Conservation (phyloP, 2,113 vertebrate species). For the Actenoides hombroni region DNA sequence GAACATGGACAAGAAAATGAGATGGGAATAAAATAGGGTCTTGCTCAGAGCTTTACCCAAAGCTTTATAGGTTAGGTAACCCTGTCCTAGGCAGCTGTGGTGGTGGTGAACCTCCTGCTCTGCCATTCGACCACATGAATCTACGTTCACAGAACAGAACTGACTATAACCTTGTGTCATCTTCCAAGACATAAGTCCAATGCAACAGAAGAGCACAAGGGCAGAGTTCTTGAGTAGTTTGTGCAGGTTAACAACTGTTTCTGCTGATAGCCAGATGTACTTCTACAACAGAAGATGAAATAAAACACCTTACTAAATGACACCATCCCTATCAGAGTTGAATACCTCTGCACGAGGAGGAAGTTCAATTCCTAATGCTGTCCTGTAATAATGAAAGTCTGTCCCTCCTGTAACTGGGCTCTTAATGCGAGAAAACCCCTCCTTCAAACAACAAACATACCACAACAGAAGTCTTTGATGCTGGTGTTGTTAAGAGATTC, state of each 20-base stretch:
- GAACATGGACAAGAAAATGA: slow-evolving; percentile 36
- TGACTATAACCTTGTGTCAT: background rate
- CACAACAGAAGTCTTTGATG: slow-evolving; percentile 90
- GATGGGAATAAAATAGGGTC: background rate
- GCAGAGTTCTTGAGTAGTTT: background rate
- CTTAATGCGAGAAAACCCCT: background rate
- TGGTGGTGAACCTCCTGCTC: background rate
- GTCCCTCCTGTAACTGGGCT: background rate
- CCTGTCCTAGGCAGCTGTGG: background rate
- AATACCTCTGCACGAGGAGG: background rate
- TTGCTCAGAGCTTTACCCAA: background rate
- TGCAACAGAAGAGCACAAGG: background rate
- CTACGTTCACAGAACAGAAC: background rate
- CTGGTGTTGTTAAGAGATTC: slow-evolving; percentile 95
- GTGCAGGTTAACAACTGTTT: background rate
- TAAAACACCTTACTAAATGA: background rate
- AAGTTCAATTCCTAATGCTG: background rate
- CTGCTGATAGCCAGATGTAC: background rate
- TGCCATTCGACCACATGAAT: background rate
- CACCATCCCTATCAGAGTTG: background rate
- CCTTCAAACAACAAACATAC: slow-evolving; percentile 66
- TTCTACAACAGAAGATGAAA: background rate
- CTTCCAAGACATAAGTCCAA: background rate
- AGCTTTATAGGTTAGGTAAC: background rate
- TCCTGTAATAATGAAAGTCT: background rate